Conservation (phyloP, 2,888 invertebrate species). For the Nephrotoma guestfalica region DNA sequence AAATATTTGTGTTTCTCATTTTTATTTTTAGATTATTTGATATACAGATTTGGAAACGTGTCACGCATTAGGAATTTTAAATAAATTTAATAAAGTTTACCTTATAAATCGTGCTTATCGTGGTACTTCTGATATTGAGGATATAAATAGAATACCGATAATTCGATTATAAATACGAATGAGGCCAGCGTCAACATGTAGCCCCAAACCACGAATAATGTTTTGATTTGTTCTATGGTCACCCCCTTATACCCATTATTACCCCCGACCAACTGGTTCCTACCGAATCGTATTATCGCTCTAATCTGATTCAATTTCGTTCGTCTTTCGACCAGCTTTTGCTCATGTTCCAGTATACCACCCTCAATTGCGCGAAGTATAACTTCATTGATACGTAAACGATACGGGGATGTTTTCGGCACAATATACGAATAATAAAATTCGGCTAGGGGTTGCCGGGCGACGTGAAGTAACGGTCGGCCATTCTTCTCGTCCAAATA, state of each 20-base stretch:
- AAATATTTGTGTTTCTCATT: background rate
- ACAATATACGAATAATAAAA: slow-evolving; percentile 4
- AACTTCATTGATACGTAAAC: background rate
- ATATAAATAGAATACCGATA: background rate
- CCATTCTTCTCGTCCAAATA: background rate
- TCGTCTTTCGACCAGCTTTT: background rate
- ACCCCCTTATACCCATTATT: background rate
- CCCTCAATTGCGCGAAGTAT: background rate
- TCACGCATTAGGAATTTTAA: background rate
- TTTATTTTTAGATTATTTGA: background rate
- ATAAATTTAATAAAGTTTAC: background rate
- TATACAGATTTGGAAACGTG: background rate
- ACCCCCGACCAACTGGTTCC: background rate
- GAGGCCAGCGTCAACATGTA: background rate
- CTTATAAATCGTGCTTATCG: background rate
- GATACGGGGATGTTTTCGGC: slow-evolving; percentile 1
- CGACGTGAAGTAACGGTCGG: background rate
- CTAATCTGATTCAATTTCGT: background rate
- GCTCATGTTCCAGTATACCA: background rate
- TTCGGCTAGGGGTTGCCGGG: background rate
- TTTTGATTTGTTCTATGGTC: background rate
- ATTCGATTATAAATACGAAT: background rate
- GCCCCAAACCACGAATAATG: background rate
- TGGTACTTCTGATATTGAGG: background rate
- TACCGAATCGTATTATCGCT: background rate